Evolutionary conservation across 2,113 vertebrate genomes (phyloP).

Genomic region (Addax nasomaculatus): DNA sequence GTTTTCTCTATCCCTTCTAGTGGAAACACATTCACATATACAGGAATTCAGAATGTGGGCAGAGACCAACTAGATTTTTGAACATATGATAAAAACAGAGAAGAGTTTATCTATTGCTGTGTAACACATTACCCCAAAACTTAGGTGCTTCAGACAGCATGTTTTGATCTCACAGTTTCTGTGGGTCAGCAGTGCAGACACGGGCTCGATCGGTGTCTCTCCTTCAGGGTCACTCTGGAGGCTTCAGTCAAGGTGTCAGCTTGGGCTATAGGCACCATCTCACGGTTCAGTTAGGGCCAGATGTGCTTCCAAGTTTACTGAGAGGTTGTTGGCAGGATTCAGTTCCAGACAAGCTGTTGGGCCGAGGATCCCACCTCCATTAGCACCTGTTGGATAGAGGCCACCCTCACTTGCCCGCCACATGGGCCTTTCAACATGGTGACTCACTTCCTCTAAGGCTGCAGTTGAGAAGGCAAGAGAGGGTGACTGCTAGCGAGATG

Average conservation of each 20-base stretch:
- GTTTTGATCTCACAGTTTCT: not conserved
- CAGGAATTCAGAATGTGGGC: not conserved
- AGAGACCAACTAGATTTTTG: not conserved
- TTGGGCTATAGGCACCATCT: not conserved
- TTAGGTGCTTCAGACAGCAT: not conserved
- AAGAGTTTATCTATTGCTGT: not conserved
- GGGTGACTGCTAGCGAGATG: not conserved
- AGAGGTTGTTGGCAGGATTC: not conserved
- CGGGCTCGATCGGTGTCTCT: not conserved
- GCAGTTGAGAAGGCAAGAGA: not conserved
- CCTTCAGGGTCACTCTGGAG: not conserved
- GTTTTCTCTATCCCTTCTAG: not conserved
- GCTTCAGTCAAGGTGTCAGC: not conserved
- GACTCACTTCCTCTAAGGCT: not conserved
- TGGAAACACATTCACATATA: not conserved
- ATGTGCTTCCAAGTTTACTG: not conserved
- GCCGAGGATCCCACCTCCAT: not conserved
- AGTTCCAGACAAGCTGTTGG: not conserved
- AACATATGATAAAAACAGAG: not conserved
- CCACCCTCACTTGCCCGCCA: not conserved
- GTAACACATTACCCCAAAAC: not conserved
- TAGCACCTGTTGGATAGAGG: not conserved
- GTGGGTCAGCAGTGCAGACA: not conserved
- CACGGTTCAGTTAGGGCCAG: not conserved
- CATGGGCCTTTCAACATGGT: not conserved